Percentiles rank a stretch among this genome's conserved stretches.
These are phyloP conservation scores for Cyprinodon diabolis DNA, from an alignment of 2,797 vertebrate genomes.

Conservation along the genomic window DNA sequence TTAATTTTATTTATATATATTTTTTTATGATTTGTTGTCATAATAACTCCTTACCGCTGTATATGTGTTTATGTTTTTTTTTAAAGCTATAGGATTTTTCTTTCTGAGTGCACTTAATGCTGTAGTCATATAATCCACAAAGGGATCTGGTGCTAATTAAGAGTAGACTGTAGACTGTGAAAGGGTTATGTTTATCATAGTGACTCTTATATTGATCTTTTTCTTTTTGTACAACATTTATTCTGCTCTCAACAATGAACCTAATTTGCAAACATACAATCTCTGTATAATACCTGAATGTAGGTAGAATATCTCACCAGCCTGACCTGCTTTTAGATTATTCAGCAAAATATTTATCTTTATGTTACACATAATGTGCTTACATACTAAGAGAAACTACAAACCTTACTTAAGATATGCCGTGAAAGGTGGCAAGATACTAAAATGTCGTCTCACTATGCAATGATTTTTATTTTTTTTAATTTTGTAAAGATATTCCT, in stretches of 20 bases:
- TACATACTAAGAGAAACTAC: not conserved
- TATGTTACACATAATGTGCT: not conserved
- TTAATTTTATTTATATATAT: no score
- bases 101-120: slow-evolving; percentile 9
- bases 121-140: slow-evolving; percentile 38
- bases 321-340: not conserved
- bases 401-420: not conserved
- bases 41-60: slow-evolving; percentile 34
- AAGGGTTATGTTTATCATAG: slow-evolving; percentile 25
- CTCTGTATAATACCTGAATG: not conserved
- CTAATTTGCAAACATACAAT: not conserved
- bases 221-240: slow-evolving; percentile 10
- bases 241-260: not conserved
- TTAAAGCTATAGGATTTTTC: slow-evolving; percentile 12
- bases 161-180: slow-evolving; percentile 13
- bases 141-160: slow-evolving; percentile 27
- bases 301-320: not conserved
- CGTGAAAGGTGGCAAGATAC: not conserved
- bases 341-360: slow-evolving; percentile 1
- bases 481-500: not conserved
- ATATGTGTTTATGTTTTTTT: slow-evolving; percentile 3
- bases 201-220: not conserved
- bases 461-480: not conserved
- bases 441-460: no score
- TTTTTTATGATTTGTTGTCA: slow-evolving; percentile 25